Evolutionary conservation across 2,113 vertebrate species (phyloP).

Genomic region (Dipodomys merriami): DNA sequence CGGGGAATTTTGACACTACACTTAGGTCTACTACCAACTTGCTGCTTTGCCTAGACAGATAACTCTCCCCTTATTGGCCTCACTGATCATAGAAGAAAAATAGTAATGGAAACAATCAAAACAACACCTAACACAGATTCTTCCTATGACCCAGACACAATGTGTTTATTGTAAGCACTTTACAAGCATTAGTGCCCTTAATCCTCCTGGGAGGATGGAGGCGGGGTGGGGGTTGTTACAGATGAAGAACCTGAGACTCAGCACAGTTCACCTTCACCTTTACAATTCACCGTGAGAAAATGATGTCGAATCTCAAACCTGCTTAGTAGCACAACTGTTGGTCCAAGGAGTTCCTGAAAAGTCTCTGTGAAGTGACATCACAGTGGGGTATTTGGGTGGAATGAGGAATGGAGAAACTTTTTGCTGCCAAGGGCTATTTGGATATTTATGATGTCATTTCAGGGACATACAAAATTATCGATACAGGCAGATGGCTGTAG

Average conservation of each 20-base stretch:
- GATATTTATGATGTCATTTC: no score
- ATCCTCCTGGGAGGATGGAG: not conserved
- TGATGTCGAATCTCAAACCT: not conserved
- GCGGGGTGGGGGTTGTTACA: not conserved
- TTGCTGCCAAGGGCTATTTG: no score
- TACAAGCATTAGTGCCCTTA: not conserved
- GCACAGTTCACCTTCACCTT: not conserved
- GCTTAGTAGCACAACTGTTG: not conserved
- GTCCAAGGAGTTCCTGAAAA: not conserved
- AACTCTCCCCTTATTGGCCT: not conserved
- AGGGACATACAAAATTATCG: no score
- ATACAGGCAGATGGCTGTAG: no score
- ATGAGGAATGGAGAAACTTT: no score
- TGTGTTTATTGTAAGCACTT: not conserved
- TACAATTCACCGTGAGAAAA: not conserved
- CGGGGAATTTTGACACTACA: not conserved
- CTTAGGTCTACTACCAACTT: not conserved
- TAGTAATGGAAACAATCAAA: not conserved
- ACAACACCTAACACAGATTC: not conserved
- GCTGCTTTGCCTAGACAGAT: not conserved
- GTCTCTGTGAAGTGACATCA: not conserved
- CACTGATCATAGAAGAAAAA: not conserved
- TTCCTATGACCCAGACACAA: not conserved
- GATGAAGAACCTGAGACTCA: not conserved
- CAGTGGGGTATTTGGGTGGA: not conserved